Percentiles rank a stretch among this genome's conserved stretches.
phyloP scores from a whole-genome alignment of 2,113 vertebrate genomes.

The Callopanchax toddi region DNA sequence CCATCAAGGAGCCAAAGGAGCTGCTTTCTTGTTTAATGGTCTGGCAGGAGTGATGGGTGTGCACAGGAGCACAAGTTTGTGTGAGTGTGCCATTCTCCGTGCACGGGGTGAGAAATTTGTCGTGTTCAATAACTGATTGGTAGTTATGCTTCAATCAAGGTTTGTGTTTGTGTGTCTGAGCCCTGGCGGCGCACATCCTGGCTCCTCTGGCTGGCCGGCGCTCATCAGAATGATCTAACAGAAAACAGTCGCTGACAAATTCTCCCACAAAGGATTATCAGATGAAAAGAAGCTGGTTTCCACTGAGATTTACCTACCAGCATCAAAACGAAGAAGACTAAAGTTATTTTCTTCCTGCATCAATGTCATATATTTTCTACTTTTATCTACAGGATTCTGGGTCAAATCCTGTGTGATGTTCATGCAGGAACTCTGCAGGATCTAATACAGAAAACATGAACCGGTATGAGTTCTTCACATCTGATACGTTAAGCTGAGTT shows the following conservation, averaged over 20 bases:
- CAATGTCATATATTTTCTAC: constrained; percentile 3
- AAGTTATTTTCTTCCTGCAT: constrained; percentile 2
- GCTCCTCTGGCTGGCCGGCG: constrained; percentile 18
- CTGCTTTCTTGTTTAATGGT: constrained; percentile 66
- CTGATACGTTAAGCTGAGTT: background rate
- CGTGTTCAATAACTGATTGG: constrained; percentile 49
- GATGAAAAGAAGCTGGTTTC: constrained; percentile 2
- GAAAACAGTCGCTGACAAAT: constrained; percentile 29
- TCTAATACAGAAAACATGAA: background rate
- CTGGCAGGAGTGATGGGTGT: constrained; percentile 29
- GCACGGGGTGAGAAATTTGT: constrained; percentile 48
- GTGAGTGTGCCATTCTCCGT: constrained; percentile 17
- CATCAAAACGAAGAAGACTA: background rate
- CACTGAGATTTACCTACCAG: constrained; percentile 7
- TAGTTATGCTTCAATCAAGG: constrained; percentile 58
- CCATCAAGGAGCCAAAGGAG: constrained; percentile 66
- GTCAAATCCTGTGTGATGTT: background rate
- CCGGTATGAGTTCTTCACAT: background rate
- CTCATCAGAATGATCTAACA: constrained; percentile 41
- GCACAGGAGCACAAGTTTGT: constrained; percentile 11
- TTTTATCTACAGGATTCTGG: background rate
- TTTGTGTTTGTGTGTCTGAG: constrained; percentile 4
- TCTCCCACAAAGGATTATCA: constrained; percentile 13
- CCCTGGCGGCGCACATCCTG: constrained; percentile 6
- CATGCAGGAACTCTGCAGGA: background rate